phyloP scores from a whole-genome alignment of 2,888 invertebrate species.

The Sthenelais limicola region DNA sequence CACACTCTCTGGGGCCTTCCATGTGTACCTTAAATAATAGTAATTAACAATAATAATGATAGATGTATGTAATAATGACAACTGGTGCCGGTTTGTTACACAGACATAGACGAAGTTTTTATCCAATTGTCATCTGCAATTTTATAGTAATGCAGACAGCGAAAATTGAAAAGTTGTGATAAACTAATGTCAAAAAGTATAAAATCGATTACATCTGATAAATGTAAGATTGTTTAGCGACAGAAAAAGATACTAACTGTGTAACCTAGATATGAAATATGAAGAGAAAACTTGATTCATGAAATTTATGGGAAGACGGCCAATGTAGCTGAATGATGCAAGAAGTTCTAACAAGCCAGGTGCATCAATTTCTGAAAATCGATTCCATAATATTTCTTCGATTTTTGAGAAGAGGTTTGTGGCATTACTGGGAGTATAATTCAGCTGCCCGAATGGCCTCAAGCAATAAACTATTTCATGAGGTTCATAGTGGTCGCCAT shows the following conservation, averaged over 20 bases:
- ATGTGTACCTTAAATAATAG: no score
- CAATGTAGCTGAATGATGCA: constrained; percentile 78
- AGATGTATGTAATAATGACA: no score
- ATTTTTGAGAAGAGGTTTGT: constrained; percentile 76
- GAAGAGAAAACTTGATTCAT: constrained; percentile 77
- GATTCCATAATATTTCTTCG: constrained; percentile 76
- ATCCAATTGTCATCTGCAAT: no score
- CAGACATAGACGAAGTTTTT: no score
- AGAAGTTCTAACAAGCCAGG: constrained; percentile 78
- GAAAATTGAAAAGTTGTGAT: no score
- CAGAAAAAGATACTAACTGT: constrained; percentile 3
- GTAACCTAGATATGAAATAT: constrained; percentile 72
- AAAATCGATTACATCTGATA: neutral
- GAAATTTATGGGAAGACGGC: constrained; percentile 78
- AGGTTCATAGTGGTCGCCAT: constrained; percentile 74
- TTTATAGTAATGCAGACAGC: no score
- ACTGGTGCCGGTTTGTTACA: no score
- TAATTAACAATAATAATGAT: no score
- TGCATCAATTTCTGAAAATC: constrained; percentile 76
- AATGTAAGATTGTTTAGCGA: neutral
- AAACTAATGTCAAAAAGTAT: no score
- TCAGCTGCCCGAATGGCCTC: constrained; percentile 78
- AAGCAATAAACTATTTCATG: constrained; percentile 77
- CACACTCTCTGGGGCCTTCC: no score
- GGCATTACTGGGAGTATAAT: constrained; percentile 75